These are phyloP conservation scores for Xestobium rufovillosum DNA, from an alignment of 2,888 invertebrate genomes.

Conservation along the genomic window DNA sequence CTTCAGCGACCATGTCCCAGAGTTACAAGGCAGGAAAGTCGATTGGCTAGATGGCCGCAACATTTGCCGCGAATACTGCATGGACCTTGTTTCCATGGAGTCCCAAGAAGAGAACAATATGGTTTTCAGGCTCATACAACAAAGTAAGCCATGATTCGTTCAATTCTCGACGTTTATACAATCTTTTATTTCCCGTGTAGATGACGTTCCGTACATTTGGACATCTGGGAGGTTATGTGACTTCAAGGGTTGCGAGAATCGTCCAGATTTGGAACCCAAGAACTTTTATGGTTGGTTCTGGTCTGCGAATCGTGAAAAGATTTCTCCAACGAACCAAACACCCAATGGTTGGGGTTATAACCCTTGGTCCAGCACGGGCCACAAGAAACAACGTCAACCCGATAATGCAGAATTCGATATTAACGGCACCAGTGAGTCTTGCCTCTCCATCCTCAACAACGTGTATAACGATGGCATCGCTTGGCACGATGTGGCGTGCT, in stretches of 20 bases:
- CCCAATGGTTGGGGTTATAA: slow-evolving; percentile 73
- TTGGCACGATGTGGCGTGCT: slow-evolving; percentile 91
- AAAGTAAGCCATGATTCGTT: slow-evolving; percentile 51
- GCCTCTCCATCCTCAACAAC: slow-evolving; percentile 80
- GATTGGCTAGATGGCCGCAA: slow-evolving; percentile 90
- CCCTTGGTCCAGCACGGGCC: slow-evolving; percentile 85
- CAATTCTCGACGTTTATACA: not conserved
- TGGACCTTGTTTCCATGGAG: slow-evolving; percentile 86
- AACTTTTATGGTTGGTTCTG: slow-evolving; percentile 86
- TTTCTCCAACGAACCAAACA: slow-evolving; percentile 70
- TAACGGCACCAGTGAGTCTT: slow-evolving; percentile 80
- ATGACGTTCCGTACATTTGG: slow-evolving; percentile 89
- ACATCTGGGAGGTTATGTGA: slow-evolving; percentile 87
- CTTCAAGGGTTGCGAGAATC: slow-evolving; percentile 86
- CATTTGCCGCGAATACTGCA: slow-evolving; percentile 86
- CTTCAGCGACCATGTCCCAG: slow-evolving; percentile 74
- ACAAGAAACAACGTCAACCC: slow-evolving; percentile 81
- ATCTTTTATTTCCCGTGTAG: slow-evolving; percentile 38
- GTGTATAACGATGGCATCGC: slow-evolving; percentile 90
- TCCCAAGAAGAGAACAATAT: slow-evolving; percentile 86
- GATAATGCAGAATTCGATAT: slow-evolving; percentile 89
- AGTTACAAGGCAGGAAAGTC: slow-evolving; percentile 69
- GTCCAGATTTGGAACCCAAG: slow-evolving; percentile 80
- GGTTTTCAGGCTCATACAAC: slow-evolving; percentile 79
- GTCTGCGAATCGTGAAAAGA: slow-evolving; percentile 83